Conservation (phyloP, 35 echinoderm and acorn worm species). For the Heliocidaris tuberculata region DNA sequence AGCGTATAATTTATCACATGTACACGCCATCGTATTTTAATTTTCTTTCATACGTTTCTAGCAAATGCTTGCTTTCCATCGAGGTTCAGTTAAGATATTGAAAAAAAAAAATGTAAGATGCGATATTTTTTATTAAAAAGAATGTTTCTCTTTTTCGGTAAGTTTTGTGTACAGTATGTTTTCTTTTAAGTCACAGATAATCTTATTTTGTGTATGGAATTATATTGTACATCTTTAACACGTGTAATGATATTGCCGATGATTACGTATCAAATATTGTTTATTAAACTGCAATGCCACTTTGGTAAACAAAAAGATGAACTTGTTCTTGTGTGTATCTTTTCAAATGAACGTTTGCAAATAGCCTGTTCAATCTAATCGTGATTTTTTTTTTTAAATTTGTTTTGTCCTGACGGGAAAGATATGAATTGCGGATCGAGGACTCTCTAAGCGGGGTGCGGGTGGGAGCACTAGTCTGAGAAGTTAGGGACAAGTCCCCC, state of each 20-base stretch:
- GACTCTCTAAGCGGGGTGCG: too few relatives aligned
- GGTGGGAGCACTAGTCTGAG: too few relatives aligned
- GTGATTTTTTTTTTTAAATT: too few relatives aligned
- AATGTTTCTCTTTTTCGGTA: background rate
- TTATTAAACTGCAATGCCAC: background rate
- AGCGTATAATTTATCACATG: background rate
- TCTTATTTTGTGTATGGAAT: constrained; percentile 8
- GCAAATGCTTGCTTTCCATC: background rate
- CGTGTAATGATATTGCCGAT: background rate
- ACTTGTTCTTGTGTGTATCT: background rate
- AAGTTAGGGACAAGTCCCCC: too few relatives aligned
- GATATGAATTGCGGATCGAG: too few relatives aligned
- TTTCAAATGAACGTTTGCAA: background rate
- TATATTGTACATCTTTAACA: constrained; percentile 19
- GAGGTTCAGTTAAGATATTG: background rate
- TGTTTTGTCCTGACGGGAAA: too few relatives aligned
- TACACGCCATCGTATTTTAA: background rate
- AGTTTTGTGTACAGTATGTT: constrained; percentile 12
- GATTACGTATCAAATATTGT: background rate
- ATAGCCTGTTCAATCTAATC: too few relatives aligned
- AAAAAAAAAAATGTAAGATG: background rate
- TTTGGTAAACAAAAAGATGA: background rate
- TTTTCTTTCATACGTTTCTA: background rate
- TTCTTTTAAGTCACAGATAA: background rate
- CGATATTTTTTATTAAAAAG: background rate